These are phyloP conservation scores for Hippopotamus amphibius DNA, from an alignment of 2,113 vertebrate genomes.

Conservation along the genomic window DNA sequence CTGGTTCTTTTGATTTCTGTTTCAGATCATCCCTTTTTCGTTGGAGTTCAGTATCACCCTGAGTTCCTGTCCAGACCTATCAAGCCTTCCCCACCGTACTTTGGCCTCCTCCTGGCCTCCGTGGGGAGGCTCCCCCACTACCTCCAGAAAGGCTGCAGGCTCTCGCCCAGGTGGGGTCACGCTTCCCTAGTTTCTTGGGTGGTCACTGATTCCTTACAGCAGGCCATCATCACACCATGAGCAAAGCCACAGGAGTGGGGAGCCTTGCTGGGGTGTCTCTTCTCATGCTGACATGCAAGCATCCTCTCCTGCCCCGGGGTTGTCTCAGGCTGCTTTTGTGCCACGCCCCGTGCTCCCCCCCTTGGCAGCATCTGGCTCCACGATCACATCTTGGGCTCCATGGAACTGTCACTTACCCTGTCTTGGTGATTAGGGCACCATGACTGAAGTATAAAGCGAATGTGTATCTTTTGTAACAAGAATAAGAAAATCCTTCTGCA, in stretches of 20 bases:
- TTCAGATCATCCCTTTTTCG: constrained; percentile 95
- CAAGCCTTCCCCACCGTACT: constrained; percentile 96
- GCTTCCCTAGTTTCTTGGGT: background rate
- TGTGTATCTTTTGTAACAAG: background rate
- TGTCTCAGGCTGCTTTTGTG: background rate
- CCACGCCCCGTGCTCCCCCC: no score
- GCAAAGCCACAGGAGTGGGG: background rate
- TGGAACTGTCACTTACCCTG: background rate
- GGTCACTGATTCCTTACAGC: background rate
- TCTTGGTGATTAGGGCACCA: background rate
- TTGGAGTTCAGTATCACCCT: constrained; percentile 97
- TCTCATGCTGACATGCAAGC: accelerated
- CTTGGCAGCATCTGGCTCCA: background rate
- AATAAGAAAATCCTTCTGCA: background rate
- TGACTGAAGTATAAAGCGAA: background rate
- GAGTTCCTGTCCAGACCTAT: constrained; percentile 98
- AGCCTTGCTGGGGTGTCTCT: background rate
- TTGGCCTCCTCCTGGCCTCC: constrained; percentile 94
- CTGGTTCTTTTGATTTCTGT: constrained; percentile 18
- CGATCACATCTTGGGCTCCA: background rate
- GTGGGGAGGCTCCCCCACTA: constrained; percentile 93
- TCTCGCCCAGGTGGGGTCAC: constrained; percentile 92
- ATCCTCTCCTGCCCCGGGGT: background rate
- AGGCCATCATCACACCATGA: background rate
- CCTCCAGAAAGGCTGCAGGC: constrained; percentile 94